phyloP scores from a whole-genome alignment of 2,888 invertebrate species.

The Hedychridium roseum region DNA sequence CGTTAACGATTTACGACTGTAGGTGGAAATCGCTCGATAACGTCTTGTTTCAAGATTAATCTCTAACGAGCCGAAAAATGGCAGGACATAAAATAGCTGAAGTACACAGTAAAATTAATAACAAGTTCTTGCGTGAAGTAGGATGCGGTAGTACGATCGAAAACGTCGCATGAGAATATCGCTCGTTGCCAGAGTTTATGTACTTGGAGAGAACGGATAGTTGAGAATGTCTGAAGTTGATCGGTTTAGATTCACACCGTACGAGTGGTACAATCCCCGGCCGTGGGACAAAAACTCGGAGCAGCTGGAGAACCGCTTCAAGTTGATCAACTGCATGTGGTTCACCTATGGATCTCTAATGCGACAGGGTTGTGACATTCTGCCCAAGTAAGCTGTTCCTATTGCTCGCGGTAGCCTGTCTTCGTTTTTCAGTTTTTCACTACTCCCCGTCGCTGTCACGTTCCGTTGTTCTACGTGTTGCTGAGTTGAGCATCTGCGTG shows the following conservation, averaged over 20 bases:
- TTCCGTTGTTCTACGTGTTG: neutral
- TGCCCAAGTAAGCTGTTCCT: constrained; percentile 81
- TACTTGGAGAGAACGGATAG: neutral
- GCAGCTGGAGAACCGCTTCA: constrained; percentile 91
- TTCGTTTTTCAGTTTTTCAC: constrained; percentile 21
- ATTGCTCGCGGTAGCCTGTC: constrained; percentile 15
- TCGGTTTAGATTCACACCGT: constrained; percentile 84
- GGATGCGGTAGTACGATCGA: no score
- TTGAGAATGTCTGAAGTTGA: constrained; percentile 25
- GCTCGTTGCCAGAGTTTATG: no score
- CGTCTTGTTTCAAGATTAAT: no score
- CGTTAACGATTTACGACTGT: no score
- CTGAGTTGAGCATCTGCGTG: neutral
- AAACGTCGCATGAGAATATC: no score
- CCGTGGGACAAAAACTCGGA: constrained; percentile 85
- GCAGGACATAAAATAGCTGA: no score
- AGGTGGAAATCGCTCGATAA: no score
- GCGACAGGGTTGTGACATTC: constrained; percentile 95
- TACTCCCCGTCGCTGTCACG: neutral
- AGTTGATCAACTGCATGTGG: constrained; percentile 94
- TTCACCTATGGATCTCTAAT: constrained; percentile 95
- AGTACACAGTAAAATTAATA: no score
- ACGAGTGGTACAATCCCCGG: constrained; percentile 93
- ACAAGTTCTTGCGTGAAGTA: no score
- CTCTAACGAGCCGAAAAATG: no score